A percentile compares a stretch with the other conserved stretches of the same genome.
phyloP scores from a whole-genome alignment of 2,113 vertebrate genomes.

The Caretta caretta region DNA sequence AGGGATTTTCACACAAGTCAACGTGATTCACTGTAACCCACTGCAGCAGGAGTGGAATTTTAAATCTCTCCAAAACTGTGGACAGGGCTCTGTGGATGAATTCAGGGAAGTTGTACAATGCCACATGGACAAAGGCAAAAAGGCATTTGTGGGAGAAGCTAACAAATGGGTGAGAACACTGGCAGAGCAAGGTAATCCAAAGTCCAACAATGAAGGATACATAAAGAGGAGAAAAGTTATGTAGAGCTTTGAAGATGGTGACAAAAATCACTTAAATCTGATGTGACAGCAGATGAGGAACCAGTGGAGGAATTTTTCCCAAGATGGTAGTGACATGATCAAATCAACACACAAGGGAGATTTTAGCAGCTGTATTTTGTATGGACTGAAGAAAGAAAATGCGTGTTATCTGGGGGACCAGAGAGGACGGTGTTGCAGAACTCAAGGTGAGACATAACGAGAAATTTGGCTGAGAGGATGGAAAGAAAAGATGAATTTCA shows the following conservation, averaged over 20 bases:
- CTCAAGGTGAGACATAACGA: neutral
- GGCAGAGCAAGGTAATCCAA: neutral
- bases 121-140: neutral
- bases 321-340: neutral
- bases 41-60: neutral
- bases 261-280: neutral
- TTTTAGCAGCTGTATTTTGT: neutral
- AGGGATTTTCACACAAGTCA: neutral
- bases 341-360: neutral
- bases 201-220: neutral
- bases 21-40: accelerated
- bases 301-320: neutral
- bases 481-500: neutral
- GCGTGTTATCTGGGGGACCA: neutral
- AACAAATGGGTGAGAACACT: neutral
- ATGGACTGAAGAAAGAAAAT: neutral
- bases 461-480: neutral
- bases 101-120: neutral
- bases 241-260: neutral
- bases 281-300: neutral
- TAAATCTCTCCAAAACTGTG: accelerated
- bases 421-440: neutral
- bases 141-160: neutral
- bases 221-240: neutral
- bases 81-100: neutral